These are phyloP conservation scores for Cheilosia vernalis DNA, from an alignment of 2,888 invertebrate species.

Conservation along the genomic window DNA sequence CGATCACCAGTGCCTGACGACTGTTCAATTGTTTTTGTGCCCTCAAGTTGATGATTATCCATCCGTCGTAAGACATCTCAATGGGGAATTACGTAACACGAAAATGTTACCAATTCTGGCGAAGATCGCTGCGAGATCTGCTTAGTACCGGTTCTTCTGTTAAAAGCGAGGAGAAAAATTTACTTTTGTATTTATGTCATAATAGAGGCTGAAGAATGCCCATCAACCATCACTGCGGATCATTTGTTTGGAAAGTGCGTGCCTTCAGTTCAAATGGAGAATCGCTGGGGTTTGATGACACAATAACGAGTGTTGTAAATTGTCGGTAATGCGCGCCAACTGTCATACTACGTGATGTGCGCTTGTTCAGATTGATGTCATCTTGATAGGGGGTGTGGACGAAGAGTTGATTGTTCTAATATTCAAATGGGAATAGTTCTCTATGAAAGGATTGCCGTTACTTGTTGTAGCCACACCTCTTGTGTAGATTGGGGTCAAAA, in stretches of 20 bases:
- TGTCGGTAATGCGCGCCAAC: constrained; percentile 29
- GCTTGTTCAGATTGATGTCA: constrained; percentile 45
- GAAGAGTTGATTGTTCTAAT: constrained; percentile 17
- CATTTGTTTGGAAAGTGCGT: not conserved
- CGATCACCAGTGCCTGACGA: constrained; percentile 25
- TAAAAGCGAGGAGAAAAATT: not conserved
- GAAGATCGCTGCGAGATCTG: constrained; percentile 19
- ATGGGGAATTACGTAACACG: constrained; percentile 33
- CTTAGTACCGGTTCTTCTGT: constrained; percentile 12
- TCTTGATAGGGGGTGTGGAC: constrained; percentile 38
- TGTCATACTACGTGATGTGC: constrained; percentile 46
- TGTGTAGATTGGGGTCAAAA: not conserved
- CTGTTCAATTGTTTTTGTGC: constrained; percentile 3
- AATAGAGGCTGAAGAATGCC: constrained; percentile 17
- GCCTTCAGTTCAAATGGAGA: not conserved
- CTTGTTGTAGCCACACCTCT: not conserved
- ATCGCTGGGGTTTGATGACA: constrained; percentile 24
- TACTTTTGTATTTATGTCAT: not conserved
- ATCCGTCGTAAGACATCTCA: constrained; percentile 2
- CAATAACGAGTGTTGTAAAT: constrained; percentile 27
- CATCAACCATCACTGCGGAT: constrained; percentile 2
- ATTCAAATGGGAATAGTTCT: constrained; percentile 19
- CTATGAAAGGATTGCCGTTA: not conserved
- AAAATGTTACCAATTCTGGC: constrained; percentile 18
- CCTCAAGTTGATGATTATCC: constrained; percentile 18